Evolutionary conservation across 2,888 invertebrate genomes (phyloP), one percentile per base, ranked within the genome.

Genomic region (Drosophila yooni): DNA sequence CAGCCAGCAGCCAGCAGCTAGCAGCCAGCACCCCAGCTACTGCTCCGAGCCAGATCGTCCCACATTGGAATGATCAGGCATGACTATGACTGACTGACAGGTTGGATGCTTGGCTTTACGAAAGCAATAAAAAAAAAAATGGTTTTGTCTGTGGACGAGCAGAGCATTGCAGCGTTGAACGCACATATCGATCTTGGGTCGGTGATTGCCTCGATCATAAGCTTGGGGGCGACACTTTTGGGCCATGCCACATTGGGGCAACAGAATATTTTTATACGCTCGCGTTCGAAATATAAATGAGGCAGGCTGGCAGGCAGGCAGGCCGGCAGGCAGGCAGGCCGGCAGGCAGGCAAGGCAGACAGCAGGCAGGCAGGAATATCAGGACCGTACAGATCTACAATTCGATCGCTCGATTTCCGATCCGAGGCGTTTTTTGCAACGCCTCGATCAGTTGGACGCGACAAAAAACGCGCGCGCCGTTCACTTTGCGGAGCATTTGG

Each of bases 221-320:
- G 75, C 73, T 46, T 77, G 71, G 70, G 77, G 83, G 85, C 91
- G 89, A 91, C 91, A 91, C 91, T 91, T 90, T 91, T 90, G 81
- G 90, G 81, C 83, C 88, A 87, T 71, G 68, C 76, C 79, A 70
- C 73, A 72, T 70, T 70, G 72, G 61, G 81, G 84, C 82, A 91
- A 93, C 93, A 93, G 92, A 93, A 93, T 93, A 93, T 93, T 93
- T 93, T 92, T 93, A 91, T 92, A 93, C 93, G 93, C 92, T 93
- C 93, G 93, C 93, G 93, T 88, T 92, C 91, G 89, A 93, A 93
- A 93, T 93, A 93, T 93, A 91, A 93, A 93, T 93, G 92, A 93
- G 93, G 88, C 81, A 53, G 51, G 59, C 65, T 70, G 60, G 52
- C 59, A 64, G 43, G 18, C 34, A 15, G 21, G 21, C 31, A 11